Percentiles rank a stretch among this genome's conserved stretches.
Conservation (phyloP, 2,113 vertebrate genomes). For the Aspidoscelis tigris region DNA sequence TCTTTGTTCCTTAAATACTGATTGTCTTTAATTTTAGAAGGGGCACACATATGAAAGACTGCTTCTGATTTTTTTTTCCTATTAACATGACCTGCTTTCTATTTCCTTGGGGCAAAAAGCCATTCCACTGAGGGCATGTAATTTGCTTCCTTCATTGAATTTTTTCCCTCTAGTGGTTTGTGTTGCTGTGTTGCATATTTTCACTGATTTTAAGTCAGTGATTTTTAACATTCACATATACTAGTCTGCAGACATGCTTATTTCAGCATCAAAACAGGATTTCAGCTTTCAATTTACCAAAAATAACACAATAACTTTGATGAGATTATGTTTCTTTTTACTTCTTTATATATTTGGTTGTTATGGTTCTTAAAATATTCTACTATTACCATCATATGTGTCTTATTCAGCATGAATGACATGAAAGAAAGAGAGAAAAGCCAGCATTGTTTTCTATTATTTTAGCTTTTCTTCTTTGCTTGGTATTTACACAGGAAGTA, state of each 20-base stretch:
- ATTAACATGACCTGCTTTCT: not conserved
- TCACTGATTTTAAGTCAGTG: constrained; percentile 33
- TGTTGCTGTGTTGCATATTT: constrained; percentile 8
- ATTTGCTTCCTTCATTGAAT: constrained; percentile 31
- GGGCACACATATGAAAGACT: not conserved
- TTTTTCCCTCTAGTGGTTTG: constrained; percentile 35
- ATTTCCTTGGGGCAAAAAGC: constrained; percentile 16
- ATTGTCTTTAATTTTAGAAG: constrained; percentile 13
- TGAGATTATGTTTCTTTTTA: constrained; percentile 22
- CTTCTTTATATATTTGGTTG: not conserved
- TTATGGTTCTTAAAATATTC: constrained; percentile 35
- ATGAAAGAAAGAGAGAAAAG: not conserved
- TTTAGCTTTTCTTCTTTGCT: constrained; percentile 19
- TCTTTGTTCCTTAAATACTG: constrained; percentile 1
- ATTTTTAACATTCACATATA: constrained; percentile 4
- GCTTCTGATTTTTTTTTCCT: not conserved
- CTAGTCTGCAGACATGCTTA: constrained; percentile 19
- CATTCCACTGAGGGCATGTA: constrained; percentile 12
- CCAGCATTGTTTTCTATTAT: constrained; percentile 42
- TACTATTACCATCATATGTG: constrained; percentile 47
- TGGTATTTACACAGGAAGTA: constrained; percentile 1
- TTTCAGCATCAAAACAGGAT: constrained; percentile 45
- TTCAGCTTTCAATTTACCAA: constrained; percentile 36
- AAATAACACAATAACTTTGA: constrained; percentile 15
- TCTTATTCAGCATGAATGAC: constrained; percentile 22